phyloP scores from a whole-genome alignment of 2,113 vertebrate genomes.

The Daphoenositta chrysoptera region DNA sequence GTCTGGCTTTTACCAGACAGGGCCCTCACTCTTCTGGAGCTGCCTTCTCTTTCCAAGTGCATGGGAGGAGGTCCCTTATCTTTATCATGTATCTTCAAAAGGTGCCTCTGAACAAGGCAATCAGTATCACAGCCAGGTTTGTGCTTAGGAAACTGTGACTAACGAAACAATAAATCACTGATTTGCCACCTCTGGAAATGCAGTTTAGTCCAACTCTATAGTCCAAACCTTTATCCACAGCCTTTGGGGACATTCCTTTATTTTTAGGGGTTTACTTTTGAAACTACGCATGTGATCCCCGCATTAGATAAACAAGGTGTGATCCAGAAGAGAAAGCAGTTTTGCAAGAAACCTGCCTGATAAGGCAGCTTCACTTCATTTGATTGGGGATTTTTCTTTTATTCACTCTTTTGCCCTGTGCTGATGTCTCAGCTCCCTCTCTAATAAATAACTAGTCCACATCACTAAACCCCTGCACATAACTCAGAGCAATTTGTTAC shows the following conservation, averaged over 20 bases:
- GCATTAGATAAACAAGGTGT: background rate
- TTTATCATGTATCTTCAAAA: conserved; percentile 44
- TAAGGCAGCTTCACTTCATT: background rate
- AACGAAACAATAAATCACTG: background rate
- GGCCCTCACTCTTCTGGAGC: background rate
- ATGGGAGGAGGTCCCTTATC: conserved; percentile 6
- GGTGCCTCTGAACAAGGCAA: background rate
- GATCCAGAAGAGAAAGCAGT: background rate
- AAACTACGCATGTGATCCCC: background rate
- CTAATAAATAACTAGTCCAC: conserved; percentile 47
- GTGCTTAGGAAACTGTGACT: conserved; percentile 19
- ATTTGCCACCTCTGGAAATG: conserved; percentile 9
- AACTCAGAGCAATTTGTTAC: conserved; percentile 63
- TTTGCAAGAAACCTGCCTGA: background rate
- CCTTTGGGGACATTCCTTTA: background rate
- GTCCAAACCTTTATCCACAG: background rate
- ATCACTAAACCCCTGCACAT: background rate
- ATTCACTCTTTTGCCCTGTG: background rate
- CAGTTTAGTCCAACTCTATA: background rate
- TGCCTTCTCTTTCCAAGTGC: background rate
- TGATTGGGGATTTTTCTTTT: background rate
- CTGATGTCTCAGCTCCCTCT: conserved; percentile 7
- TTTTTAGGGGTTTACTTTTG: background rate
- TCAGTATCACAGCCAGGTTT: background rate
- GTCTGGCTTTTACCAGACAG: background rate